Percentiles rank a stretch among this genome's conserved stretches.
Conservation (phyloP, 2,797 vertebrate species). For the Pangasius sanitwongsei region DNA sequence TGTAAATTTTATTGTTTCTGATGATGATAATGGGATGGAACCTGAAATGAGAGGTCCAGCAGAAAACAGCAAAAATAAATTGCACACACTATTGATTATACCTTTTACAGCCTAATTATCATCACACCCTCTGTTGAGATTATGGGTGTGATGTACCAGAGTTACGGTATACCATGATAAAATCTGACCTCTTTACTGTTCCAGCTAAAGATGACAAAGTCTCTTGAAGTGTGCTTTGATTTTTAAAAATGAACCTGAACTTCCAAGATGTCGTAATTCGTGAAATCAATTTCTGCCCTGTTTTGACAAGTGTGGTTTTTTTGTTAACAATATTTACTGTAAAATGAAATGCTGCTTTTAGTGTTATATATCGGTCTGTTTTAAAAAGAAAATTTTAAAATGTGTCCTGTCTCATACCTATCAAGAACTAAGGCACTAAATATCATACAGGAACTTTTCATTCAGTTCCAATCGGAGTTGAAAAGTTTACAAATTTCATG, state of each 20-base stretch:
- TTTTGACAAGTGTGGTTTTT: neutral
- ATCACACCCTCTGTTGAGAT: neutral
- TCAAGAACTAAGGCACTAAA: neutral
- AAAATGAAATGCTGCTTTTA: neutral
- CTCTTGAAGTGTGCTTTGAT: neutral
- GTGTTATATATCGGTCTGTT: neutral
- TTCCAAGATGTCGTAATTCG: neutral
- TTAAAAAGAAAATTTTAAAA: neutral
- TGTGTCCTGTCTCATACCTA: neutral
- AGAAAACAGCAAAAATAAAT: neutral
- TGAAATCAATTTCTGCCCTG: neutral
- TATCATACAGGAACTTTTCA: neutral
- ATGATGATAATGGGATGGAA: neutral
- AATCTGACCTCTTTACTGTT: neutral
- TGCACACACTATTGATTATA: neutral
- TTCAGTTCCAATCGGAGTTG: neutral
- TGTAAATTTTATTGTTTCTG: conserved; percentile 1
- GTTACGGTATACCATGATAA: no score
- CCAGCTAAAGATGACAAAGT: neutral
- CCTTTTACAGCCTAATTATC: neutral
- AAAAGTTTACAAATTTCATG: neutral
- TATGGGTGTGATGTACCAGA: neutral
- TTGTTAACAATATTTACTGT: neutral
- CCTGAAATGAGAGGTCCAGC: neutral
- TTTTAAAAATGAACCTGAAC: neutral